Evolutionary conservation across 2,797 vertebrate genomes (phyloP).

Genomic region (Sciurus carolinensis): DNA sequence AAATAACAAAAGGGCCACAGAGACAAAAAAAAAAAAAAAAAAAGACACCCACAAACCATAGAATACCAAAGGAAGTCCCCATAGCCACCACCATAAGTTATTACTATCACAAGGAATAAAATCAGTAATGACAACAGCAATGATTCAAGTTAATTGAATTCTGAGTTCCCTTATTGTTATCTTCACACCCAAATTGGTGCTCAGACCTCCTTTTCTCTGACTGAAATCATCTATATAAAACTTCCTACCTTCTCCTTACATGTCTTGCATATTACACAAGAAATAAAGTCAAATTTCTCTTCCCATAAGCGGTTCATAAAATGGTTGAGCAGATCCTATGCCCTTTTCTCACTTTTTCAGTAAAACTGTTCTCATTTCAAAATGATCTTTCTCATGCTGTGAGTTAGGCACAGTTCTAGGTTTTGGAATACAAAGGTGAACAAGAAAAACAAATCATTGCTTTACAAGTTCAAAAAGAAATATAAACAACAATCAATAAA

Average conservation of each 20-base stretch:
- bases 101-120: constrained; percentile 66
- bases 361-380: constrained; percentile 37
- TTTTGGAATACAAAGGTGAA: background rate
- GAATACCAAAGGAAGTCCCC: constrained; percentile 53
- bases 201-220: constrained; percentile 25
- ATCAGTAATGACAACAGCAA: constrained; percentile 66
- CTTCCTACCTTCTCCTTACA: constrained; percentile 28
- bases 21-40: background rate
- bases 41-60: constrained; percentile 63
- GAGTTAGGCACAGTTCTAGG: background rate
- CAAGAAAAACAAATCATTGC: background rate
- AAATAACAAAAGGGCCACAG: constrained; percentile 60
- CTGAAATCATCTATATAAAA: constrained; percentile 57
- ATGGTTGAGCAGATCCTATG: background rate
- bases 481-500: background rate
- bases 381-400: background rate
- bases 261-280: constrained; percentile 16
- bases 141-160: constrained; percentile 77
- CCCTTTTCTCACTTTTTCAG: constrained; percentile 18
- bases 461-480: constrained; percentile 52
- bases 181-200: constrained; percentile 70
- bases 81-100: constrained; percentile 73
- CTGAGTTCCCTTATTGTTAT: constrained; percentile 75
- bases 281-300: constrained; percentile 63
- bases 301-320: constrained; percentile 13